Evolutionary conservation across 2,113 vertebrate species (phyloP), one percentile per base, ranked within the genome.

Genomic region (Bos indicus): DNA sequence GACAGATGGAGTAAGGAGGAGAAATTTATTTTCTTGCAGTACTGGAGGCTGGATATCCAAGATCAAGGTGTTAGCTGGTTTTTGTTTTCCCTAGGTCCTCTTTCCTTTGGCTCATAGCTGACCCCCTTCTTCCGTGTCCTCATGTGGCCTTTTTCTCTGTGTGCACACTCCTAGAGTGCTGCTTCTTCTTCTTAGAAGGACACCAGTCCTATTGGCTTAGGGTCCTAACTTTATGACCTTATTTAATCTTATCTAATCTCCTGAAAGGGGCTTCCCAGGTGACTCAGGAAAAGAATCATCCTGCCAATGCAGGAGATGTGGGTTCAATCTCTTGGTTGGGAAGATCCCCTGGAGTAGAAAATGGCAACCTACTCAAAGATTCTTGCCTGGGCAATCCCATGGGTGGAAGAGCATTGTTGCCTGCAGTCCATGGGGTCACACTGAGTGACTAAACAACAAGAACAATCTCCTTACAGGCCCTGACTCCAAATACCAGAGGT

Each of bases 1-100:
- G 3, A 43, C 0, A 56, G 2, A 10, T 2, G 5, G 1, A 5
- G 13, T 51, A 91, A 89, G 13, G 1, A 84, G 6, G 21, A 71
- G 11, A 57, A 33, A 56, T 77, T 4, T 28, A 87, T 54, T 85
- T 89, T 93, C 40, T 80, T 14, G 33, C 6, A 11, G 3, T 78
- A 77, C 25, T 56, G 5, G 7, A 77, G 23, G 0, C 36, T 40
- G 8, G 6, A 81, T 51, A 23, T 80, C 43, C 43, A 51, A 83
- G 15, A 60, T 87, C 43, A 83, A 92, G 46, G 21, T 40, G 2
- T 6, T 6, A 12, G 25, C 25, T 28, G n/a, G 21, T 1, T 60
- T 81, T 85, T 13, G 23, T 64, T 96, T 86, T 21, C 57, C 3
- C n/a, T 28, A 12, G 59, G 11, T 10, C n/a, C 16, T 87, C 16